These are phyloP conservation scores for Nemapogon koenigi DNA, from an alignment of 2,888 invertebrate genomes.

Conservation along the genomic window DNA sequence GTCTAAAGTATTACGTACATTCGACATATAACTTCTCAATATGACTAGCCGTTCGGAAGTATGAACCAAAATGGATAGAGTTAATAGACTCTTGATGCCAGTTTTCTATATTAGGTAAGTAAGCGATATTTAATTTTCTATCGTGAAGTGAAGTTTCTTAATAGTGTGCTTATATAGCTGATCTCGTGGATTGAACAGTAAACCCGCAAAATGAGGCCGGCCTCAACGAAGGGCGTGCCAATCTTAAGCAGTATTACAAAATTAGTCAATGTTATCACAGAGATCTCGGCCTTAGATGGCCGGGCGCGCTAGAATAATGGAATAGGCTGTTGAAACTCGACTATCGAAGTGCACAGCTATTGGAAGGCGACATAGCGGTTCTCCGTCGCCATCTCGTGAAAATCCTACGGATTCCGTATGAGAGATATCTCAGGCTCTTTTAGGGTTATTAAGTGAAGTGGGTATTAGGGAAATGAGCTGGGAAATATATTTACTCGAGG, in stretches of 20 bases:
- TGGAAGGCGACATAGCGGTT: constrained; percentile 33
- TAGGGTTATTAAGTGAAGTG: constrained; percentile 59
- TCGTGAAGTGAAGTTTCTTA: constrained; percentile 41
- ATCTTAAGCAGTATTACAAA: constrained; percentile 42
- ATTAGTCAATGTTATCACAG: constrained; percentile 57
- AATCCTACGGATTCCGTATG: constrained; percentile 53
- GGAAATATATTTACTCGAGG: constrained; percentile 40
- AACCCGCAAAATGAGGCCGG: constrained; percentile 42
- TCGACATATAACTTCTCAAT: constrained; percentile 26
- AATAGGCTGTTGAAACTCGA: constrained; percentile 48
- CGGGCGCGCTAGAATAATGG: constrained; percentile 53
- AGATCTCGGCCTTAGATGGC: constrained; percentile 34
- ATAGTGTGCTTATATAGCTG: constrained; percentile 47
- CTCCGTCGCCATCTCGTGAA: constrained; percentile 29
- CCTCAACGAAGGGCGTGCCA: constrained; percentile 45
- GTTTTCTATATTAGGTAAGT: too few relatives aligned
- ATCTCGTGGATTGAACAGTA: constrained; percentile 40
- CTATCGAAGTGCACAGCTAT: constrained; percentile 37
- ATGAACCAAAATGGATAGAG: too few relatives aligned
- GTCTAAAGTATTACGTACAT: constrained; percentile 31
- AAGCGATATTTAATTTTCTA: too few relatives aligned
- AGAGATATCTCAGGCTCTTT: constrained; percentile 54
- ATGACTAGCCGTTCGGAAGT: constrained; percentile 27
- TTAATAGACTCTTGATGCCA: too few relatives aligned
- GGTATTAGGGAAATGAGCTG: constrained; percentile 57